Percentiles rank a stretch among this genome's conserved stretches.
phyloP scores from a whole-genome alignment of 2,113 vertebrate species.

The Periophthalmus modestus region DNA sequence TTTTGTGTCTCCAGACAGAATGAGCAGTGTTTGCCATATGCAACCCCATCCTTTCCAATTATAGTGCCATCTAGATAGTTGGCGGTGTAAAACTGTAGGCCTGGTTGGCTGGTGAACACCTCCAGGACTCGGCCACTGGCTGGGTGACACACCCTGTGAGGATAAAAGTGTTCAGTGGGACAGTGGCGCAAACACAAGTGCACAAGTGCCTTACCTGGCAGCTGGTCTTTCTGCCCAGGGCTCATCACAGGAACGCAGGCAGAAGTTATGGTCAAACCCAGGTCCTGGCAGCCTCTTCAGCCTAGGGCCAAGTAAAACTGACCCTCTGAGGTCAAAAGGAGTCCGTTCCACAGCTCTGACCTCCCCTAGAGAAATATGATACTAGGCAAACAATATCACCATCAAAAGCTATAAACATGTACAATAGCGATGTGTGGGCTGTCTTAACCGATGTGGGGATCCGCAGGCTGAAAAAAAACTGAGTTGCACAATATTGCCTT shows the following conservation, averaged over 20 bases:
- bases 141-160: constrained; percentile 81
- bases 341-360: constrained; percentile 82
- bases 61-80: constrained; percentile 89
- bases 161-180: background rate
- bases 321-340: constrained; percentile 84
- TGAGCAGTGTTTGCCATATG: constrained; percentile 85
- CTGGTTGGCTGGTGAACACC: constrained; percentile 88
- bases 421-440: background rate
- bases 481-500: background rate
- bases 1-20: constrained; percentile 95
- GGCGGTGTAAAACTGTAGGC: constrained; percentile 94
- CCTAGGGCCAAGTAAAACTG: constrained; percentile 81
- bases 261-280: constrained; percentile 97
- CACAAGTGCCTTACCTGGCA: constrained; percentile 77
- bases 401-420: background rate
- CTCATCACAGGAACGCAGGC: constrained; percentile 71
- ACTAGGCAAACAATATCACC: background rate
- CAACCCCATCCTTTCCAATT: constrained; percentile 78
- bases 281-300: constrained; percentile 77
- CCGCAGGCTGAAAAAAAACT: too few relatives aligned
- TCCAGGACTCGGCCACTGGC: constrained; percentile 84
- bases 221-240: constrained; percentile 63
- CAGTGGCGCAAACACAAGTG: background rate
- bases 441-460: too few relatives aligned
- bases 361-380: constrained; percentile 77